Evolutionary conservation across 2,113 vertebrate genomes (phyloP).

Genomic region (Megatriorchis doriae): DNA sequence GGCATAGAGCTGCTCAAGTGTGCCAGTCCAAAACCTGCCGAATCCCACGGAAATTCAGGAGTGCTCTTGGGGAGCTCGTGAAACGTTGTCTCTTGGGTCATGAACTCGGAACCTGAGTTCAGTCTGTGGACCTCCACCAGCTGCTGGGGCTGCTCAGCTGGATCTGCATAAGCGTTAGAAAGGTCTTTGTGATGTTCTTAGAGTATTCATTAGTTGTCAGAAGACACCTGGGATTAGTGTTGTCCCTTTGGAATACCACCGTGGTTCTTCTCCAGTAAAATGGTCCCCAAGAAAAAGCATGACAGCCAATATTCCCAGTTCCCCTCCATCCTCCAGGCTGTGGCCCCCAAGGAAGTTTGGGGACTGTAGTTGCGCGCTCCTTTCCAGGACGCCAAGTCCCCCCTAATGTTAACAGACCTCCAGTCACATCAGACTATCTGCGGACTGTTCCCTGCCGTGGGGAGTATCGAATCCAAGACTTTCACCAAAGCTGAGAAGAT

Average conservation of each 20-base stretch:
- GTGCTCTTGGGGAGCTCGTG: background rate
- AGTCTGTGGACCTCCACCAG: background rate
- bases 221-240: background rate
- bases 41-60: background rate
- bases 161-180: background rate
- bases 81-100: background rate
- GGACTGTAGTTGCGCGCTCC: background rate
- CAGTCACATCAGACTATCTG: background rate
- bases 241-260: background rate
- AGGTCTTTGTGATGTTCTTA: background rate
- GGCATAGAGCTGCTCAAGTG: background rate
- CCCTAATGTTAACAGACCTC: background rate
- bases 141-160: background rate
- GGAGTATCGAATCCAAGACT: background rate
- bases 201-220: background rate
- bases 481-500: background rate
- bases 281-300: background rate
- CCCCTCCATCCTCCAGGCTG: background rate
- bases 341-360: background rate
- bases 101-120: background rate
- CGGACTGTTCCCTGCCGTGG: background rate
- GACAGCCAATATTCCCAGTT: background rate
- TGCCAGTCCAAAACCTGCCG: background rate
- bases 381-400: background rate
- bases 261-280: background rate